These are phyloP conservation scores for Carassius auratus DNA, from an alignment of 2,113 vertebrate species.

Conservation along the genomic window DNA sequence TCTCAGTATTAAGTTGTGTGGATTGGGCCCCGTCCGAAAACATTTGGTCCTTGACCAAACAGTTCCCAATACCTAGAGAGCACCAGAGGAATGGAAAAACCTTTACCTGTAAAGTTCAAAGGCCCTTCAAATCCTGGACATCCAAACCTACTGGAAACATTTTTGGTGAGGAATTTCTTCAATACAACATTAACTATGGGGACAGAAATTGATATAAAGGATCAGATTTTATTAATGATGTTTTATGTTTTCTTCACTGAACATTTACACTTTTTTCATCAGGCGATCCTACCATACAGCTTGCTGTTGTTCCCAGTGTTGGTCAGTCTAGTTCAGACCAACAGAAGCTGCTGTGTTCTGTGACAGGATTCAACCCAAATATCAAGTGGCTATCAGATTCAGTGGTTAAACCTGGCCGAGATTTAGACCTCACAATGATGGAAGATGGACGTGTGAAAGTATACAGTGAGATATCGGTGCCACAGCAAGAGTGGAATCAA, in stretches of 20 bases:
- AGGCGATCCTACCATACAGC: conserved; percentile 65
- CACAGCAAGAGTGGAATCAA: conserved; percentile 62
- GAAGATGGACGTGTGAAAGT: conserved; percentile 60
- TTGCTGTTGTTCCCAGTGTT: conserved; percentile 53
- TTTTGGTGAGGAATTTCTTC: conserved; percentile 50
- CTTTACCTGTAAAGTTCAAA: conserved; percentile 51
- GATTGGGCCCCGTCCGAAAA: conserved; percentile 48
- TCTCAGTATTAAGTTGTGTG: conserved; percentile 44
- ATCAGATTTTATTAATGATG: not conserved
- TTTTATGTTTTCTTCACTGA: not conserved
- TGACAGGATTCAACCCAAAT: conserved; percentile 65
- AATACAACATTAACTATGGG: too few relatives aligned
- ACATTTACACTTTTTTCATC: not conserved
- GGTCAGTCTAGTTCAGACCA: not conserved
- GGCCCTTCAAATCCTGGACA: not conserved
- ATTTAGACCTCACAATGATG: conserved; percentile 40
- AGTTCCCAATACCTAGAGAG: conserved; percentile 26
- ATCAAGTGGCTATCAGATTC: conserved; percentile 63
- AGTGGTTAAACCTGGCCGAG: accelerated
- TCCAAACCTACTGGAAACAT: conserved; percentile 25
- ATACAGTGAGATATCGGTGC: conserved; percentile 61
- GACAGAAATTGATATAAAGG: not conserved
- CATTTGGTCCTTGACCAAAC: conserved; percentile 47
- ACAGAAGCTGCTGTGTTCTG: conserved; percentile 65
- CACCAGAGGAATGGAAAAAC: not conserved